Base-by-base conservation (phyloP, 2,113 vertebrate genomes). In the Tympanuchus pallidicinctus region DNA sequence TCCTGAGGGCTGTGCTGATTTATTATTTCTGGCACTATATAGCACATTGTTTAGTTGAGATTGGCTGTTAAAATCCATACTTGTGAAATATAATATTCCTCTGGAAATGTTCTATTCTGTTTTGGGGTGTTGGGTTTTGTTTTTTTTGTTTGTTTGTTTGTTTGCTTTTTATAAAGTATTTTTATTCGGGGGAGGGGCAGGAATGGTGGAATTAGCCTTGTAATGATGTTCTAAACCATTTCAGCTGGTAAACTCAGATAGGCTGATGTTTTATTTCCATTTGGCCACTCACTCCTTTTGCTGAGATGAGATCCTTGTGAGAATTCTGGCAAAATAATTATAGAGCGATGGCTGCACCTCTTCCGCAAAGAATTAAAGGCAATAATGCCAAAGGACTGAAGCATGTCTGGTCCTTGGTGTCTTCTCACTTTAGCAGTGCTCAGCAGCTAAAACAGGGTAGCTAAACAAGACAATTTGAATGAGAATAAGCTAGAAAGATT, bases 41-140 rank as follows among this genome's bases (percentile, higher is more conserved):
- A 48, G 14, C 28, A 78, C 77, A 89, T 95, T 93, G 95, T 96
- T 96, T 94, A 70, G 32, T 87, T 78, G 86, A 90, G 83, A 83
- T 20, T 87, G 94, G 90, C 89, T 95, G 89, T 79, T 94, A 91
- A 94, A 96, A 95, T 90, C 79, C 80, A 88, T 93, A 81, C 86
- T 71, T 93, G 40, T 1, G 52, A 95, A 95, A 95, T 72, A n/a
- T 40, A 94, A 93, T 95, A 92, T 92, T 94, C 84, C 86, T 95
- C 77, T 95, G 86, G 82, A 95, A 96, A 92, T 59, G 40, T 79
- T 84, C 81, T 28, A 8, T 85, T 89, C 50, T 30, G 54, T 19
- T 63, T 78, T 10, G 17, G 54, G 17, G 54, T 57, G 54, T 32
- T 19, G 54, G 27, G 52, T 40, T 40, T 40, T 22, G 7, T 8